Evolutionary conservation across 2,888 invertebrate genomes (phyloP).

Genomic region (Microchrysa polita): DNA sequence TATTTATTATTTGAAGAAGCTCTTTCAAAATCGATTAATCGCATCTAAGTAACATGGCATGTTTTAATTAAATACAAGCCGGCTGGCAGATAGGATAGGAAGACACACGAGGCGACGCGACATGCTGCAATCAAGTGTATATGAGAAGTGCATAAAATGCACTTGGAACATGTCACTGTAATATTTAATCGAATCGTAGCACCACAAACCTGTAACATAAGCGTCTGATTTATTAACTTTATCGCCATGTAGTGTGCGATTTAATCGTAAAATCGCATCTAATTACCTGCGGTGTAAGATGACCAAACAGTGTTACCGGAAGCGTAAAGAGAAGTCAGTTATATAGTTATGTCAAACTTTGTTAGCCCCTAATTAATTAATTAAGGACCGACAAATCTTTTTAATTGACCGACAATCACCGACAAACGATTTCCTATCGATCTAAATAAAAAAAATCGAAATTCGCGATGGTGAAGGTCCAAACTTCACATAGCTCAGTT

Average conservation of each 20-base stretch:
- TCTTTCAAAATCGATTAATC: constrained; percentile 36
- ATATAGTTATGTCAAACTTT: not conserved
- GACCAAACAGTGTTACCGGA: too few relatives aligned
- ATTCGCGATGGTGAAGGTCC: too few relatives aligned
- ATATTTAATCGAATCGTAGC: constrained; percentile 25
- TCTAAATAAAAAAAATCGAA: too few relatives aligned
- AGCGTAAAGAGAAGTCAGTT: not conserved
- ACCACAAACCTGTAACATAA: constrained; percentile 23
- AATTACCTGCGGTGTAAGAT: constrained; percentile 6
- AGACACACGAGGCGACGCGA: too few relatives aligned
- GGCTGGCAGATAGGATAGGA: not conserved
- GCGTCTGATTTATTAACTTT: constrained; percentile 42
- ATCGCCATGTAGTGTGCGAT: constrained; percentile 21
- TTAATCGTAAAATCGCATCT: constrained; percentile 38
- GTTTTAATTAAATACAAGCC: constrained; percentile 40
- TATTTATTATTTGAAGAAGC: constrained; percentile 33
- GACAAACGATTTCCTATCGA: too few relatives aligned
- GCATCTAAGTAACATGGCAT: constrained; percentile 38
- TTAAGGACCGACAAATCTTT: too few relatives aligned
- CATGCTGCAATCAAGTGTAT: not conserved
- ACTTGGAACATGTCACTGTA: constrained; percentile 26
- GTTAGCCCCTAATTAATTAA: too few relatives aligned
- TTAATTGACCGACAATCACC: too few relatives aligned
- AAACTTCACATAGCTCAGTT: too few relatives aligned
- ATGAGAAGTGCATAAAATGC: not conserved